These are phyloP conservation scores for Drosophila grimshawi DNA, from an alignment of 1,140 invertebrate genomes.

Conservation along the genomic window DNA sequence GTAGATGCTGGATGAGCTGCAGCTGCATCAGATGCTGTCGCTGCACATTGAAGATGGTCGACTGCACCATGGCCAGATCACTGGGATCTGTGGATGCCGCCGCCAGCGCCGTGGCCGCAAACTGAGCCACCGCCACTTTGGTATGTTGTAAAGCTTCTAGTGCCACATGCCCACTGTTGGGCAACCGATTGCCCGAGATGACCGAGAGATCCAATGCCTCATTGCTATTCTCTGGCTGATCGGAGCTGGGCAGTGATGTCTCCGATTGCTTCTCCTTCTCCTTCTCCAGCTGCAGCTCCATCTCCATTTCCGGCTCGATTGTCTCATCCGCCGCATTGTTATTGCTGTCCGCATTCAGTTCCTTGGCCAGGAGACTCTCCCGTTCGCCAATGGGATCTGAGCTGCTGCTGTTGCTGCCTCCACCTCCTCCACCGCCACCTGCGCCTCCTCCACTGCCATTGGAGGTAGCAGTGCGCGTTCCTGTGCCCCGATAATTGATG, in stretches of 20 bases:
- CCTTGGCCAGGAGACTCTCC: slow-evolving; percentile 49
- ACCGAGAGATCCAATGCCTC: slow-evolving; percentile 80
- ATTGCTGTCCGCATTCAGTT: slow-evolving; percentile 76
- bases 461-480: slow-evolving; percentile 49
- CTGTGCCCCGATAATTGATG: slow-evolving; percentile 79
- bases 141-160: slow-evolving; percentile 95
- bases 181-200: slow-evolving; percentile 62
- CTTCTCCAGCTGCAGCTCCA: slow-evolving; percentile 25
- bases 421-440: too few species aligned
- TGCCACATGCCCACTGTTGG: slow-evolving; percentile 85
- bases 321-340: slow-evolving; percentile 50
- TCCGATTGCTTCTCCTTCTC: slow-evolving; percentile 6
- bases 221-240: slow-evolving; percentile 60
- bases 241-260: slow-evolving; percentile 8
- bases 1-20: slow-evolving; percentile 95
- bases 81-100: slow-evolving; percentile 86
- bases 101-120: slow-evolving; percentile 92
- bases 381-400: slow-evolving; percentile 23
- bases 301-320: slow-evolving; percentile 9
- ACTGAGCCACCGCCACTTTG: slow-evolving; percentile 93
- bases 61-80: slow-evolving; percentile 94
- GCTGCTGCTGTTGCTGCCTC: background rate
- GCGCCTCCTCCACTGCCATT: slow-evolving; percentile 39
- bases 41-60: slow-evolving; percentile 94
- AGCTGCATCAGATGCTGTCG: slow-evolving; percentile 97